Evolutionary conservation across 2,888 invertebrate genomes (phyloP), one percentile per base, ranked within the genome.

Genomic region (Ochlodes sylvanus): DNA sequence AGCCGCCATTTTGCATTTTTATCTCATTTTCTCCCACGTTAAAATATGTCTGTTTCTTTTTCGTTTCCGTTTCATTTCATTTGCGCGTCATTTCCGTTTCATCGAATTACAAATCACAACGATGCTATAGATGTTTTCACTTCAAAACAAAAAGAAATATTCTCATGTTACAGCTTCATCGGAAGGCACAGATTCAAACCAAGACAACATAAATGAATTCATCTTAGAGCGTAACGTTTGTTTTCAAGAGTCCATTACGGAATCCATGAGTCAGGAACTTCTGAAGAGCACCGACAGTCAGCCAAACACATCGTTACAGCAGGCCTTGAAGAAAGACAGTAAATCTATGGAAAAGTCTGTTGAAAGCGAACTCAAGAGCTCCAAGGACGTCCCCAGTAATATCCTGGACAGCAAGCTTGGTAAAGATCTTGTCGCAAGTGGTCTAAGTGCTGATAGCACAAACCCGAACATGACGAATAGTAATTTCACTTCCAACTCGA

Each of bases 141-240:
- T n/a, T n/a, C n/a, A 34, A 9, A 12, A 54, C n/a, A 55, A n/a
- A 14, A 17, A 27, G n/a, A 4, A 14, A 27, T 34, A n/a, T 12
- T 63, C 19, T 69, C 69, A 17, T 38, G 15, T 79, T 80, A 2
- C 57, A 94, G 94, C 89, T 0, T 89, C 91, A 60, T 86, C 93
- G 17, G 94, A 94, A 77, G 85, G 85, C 44, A 88, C 86, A 27
- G 88, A 91, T 9, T 89, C 88, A 0, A 85, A 86, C 70, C 89
- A 88, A 64, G 93, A 92, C n/a, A 83, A 89, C 69, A 83, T 87
- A 71, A 92, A 91, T 74, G 94, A 94, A 64, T 94, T 90, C 70
- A 88, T 94, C 10, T 73, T 94, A 0, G 94, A 94, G 79, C 74
- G 94, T 2, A 94, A 94, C 69, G 88, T 94, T 0, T 94, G 94